Evolutionary conservation across 92 coral and sea anemone species (phyloP).

Genomic region (Virgularia gustaviana): DNA sequence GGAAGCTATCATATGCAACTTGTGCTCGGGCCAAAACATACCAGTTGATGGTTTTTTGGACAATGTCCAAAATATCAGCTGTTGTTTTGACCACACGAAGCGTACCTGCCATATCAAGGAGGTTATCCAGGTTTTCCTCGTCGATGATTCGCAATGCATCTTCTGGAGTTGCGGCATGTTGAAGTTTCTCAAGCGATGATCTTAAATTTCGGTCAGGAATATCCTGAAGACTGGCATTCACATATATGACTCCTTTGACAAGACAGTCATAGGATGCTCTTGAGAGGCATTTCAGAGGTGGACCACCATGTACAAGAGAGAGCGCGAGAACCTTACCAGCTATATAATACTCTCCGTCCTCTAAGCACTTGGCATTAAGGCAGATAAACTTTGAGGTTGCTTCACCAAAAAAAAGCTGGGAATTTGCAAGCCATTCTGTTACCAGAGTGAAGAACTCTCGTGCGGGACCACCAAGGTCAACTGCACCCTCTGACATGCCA

Average conservation of each 20-base stretch:
- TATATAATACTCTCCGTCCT: constrained; percentile 50
- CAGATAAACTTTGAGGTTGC: constrained; percentile 42
- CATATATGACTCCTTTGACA: constrained; percentile 1
- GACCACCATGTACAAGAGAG: constrained; percentile 58
- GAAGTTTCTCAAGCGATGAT: constrained; percentile 36
- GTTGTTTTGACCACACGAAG: constrained; percentile 29
- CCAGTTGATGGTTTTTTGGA: constrained; percentile 47
- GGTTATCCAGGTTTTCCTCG: constrained; percentile 40
- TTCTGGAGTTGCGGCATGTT: constrained; percentile 3
- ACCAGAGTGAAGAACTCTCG: constrained; percentile 44
- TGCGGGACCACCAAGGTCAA: constrained; percentile 32
- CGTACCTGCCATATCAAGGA: constrained; percentile 56
- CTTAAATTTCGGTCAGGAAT: constrained; percentile 35
- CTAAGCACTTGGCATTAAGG: constrained; percentile 43
- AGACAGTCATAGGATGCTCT: constrained; percentile 22
- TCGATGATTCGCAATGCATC: constrained; percentile 42
- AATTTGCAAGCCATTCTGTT: constrained; percentile 35
- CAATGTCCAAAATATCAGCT: constrained; percentile 38
- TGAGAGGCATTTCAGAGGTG: constrained; percentile 38
- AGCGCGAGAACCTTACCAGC: constrained; percentile 52
- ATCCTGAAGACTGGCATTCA: constrained; percentile 29
- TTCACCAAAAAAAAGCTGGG: constrained; percentile 25
- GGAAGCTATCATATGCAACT: constrained; percentile 52
- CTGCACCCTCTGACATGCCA: constrained; percentile 40
- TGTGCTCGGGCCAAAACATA: constrained; percentile 45